These are phyloP conservation scores for Hirtodrosophila histrioides DNA, from an alignment of 2,888 invertebrate genomes.

Conservation along the genomic window DNA sequence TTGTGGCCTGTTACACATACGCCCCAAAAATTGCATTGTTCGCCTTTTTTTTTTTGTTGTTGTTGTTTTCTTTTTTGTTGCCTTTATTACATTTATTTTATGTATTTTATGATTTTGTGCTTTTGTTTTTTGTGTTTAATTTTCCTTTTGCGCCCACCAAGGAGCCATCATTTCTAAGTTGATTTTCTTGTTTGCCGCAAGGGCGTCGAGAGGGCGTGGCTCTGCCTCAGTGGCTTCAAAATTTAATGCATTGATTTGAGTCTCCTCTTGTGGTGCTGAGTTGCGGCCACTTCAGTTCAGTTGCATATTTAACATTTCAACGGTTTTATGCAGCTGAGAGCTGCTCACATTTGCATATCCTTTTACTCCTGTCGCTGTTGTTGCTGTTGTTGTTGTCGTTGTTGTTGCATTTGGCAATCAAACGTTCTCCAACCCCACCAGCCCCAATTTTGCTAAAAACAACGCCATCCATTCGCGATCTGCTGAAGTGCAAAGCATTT, in stretches of 20 bases:
- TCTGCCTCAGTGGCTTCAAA: no score
- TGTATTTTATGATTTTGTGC: constrained; percentile 76
- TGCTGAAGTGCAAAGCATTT: constrained; percentile 72
- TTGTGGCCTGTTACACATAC: constrained; percentile 81
- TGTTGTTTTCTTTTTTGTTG: constrained; percentile 11
- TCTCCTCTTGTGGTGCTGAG: not conserved
- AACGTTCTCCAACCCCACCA: constrained; percentile 25
- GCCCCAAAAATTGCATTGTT: constrained; percentile 78
- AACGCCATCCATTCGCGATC: constrained; percentile 41
- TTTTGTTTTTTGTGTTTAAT: constrained; percentile 57
- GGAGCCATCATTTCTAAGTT: constrained; percentile 82
- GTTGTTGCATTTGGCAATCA: constrained; percentile 22
- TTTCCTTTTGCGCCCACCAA: constrained; percentile 61
- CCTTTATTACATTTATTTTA: constrained; percentile 77
- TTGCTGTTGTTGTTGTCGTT: not conserved
- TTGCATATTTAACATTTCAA: constrained; percentile 50
- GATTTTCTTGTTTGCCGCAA: constrained; percentile 77
- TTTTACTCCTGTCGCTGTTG: constrained; percentile 1
- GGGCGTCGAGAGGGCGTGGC: constrained; percentile 6
- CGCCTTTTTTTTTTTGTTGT: constrained; percentile 62
- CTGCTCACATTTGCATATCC: constrained; percentile 33
- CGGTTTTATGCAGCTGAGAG: constrained; percentile 39
- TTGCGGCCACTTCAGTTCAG: constrained; percentile 24
- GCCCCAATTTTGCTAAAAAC: constrained; percentile 44
- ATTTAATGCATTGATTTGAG: constrained; percentile 24